Evolutionary conservation across 2,797 vertebrate species (phyloP).

Genomic region (Spinus pinus): DNA sequence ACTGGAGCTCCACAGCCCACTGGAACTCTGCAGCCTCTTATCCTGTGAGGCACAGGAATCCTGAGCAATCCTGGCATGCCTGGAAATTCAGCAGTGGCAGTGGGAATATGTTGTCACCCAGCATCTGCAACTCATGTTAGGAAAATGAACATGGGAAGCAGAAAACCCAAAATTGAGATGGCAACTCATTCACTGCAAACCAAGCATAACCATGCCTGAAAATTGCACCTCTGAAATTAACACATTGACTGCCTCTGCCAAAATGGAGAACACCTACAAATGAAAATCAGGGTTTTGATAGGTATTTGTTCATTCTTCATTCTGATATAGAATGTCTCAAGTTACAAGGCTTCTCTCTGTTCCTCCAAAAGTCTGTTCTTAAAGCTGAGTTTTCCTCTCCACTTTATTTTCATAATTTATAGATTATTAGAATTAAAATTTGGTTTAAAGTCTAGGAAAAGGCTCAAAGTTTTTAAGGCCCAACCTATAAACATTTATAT

Average conservation of each 20-base stretch:
- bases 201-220: background rate
- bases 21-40: background rate
- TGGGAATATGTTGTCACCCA: background rate
- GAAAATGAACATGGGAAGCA: background rate
- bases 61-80: background rate
- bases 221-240: background rate
- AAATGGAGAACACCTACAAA: background rate
- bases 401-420: background rate
- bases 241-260: background rate
- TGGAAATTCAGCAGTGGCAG: constrained; percentile 3
- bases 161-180: background rate
- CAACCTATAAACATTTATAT: background rate
- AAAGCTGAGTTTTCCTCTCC: background rate
- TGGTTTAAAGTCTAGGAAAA: background rate
- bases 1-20: background rate
- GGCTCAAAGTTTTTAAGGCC: background rate
- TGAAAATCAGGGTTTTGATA: background rate
- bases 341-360: background rate
- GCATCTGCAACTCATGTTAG: background rate
- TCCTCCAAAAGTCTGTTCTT: background rate
- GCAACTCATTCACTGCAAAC: background rate
- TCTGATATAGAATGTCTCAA: background rate
- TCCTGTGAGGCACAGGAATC: background rate
- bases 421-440: background rate
- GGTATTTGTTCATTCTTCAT: background rate